These are phyloP conservation scores for Gymnoscopelus braueri DNA, from an alignment of 2,797 vertebrate species.

Conservation along the genomic window DNA sequence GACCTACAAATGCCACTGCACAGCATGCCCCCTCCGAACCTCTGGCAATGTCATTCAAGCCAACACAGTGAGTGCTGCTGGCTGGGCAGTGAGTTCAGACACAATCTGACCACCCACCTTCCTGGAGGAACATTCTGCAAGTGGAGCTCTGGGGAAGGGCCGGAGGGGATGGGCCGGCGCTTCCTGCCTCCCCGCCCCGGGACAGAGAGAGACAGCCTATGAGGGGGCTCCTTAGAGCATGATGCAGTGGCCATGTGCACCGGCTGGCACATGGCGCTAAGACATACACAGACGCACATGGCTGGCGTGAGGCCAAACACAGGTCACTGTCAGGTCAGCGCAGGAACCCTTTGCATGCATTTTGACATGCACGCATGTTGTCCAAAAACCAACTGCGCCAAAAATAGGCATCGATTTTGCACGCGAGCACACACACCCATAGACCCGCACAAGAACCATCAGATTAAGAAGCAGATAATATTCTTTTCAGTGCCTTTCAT, in stretches of 20 bases:
- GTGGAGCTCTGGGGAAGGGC: constrained; percentile 32
- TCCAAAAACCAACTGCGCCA: not conserved
- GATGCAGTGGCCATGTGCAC: constrained; percentile 66
- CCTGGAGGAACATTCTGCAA: constrained; percentile 4
- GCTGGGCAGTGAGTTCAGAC: constrained; percentile 25
- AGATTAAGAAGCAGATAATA: not conserved
- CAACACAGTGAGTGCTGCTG: not conserved
- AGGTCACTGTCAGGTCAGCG: constrained; percentile 44
- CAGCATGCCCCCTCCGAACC: not conserved
- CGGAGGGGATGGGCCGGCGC: constrained; percentile 18
- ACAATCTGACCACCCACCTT: constrained; percentile 50
- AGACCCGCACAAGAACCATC: not conserved
- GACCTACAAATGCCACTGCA: not conserved
- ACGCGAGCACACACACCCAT: not conserved
- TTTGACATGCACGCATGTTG: no score
- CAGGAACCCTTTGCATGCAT: not conserved
- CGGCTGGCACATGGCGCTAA: constrained; percentile 65
- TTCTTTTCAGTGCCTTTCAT: not conserved
- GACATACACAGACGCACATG: constrained; percentile 53
- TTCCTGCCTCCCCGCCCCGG: constrained; percentile 21
- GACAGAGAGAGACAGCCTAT: constrained; percentile 32
- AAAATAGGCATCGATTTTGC: not conserved
- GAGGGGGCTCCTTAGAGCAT: constrained; percentile 39
- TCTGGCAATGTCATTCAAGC: not conserved
- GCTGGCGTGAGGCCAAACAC: constrained; percentile 55